Evolutionary conservation across 2,888 invertebrate species (phyloP).

Genomic region (Tipula helvola): DNA sequence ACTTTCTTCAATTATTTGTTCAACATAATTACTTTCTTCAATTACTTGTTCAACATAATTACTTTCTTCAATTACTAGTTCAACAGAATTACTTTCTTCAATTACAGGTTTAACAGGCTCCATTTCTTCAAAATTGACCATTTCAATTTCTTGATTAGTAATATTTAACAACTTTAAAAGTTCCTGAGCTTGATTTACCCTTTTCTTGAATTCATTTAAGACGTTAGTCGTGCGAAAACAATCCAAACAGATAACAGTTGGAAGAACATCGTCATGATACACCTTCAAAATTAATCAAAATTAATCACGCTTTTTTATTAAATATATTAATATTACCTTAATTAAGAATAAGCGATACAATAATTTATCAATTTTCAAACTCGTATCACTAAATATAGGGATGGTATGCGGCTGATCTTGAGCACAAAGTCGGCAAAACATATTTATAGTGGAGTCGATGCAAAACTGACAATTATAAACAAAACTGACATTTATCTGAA

Average conservation of each 20-base stretch:
- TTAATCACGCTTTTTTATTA: no score
- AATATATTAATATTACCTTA: not conserved
- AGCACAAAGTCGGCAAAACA: constrained; percentile 4
- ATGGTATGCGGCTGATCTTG: not conserved
- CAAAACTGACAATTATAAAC: not conserved
- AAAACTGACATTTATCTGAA: no score
- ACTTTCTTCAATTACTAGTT: not conserved
- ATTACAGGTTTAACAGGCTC: not conserved
- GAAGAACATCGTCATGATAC: not conserved
- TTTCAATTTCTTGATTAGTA: not conserved
- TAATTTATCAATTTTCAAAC: not conserved
- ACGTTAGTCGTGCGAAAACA: not conserved
- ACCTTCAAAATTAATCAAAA: not conserved
- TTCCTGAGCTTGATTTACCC: not conserved
- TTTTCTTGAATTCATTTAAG: not conserved
- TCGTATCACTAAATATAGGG: not conserved
- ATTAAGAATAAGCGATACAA: not conserved
- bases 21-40: not conserved
- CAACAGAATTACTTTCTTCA: not conserved
- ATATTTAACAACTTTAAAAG: not conserved
- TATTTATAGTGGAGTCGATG: not conserved
- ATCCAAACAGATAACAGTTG: not conserved
- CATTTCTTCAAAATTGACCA: no score
- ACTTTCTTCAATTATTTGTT: not conserved
- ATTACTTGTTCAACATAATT: not conserved